Evolutionary conservation across 2,113 vertebrate genomes (phyloP), one percentile per base, ranked within the genome.

Genomic region (Pipra filicauda): DNA sequence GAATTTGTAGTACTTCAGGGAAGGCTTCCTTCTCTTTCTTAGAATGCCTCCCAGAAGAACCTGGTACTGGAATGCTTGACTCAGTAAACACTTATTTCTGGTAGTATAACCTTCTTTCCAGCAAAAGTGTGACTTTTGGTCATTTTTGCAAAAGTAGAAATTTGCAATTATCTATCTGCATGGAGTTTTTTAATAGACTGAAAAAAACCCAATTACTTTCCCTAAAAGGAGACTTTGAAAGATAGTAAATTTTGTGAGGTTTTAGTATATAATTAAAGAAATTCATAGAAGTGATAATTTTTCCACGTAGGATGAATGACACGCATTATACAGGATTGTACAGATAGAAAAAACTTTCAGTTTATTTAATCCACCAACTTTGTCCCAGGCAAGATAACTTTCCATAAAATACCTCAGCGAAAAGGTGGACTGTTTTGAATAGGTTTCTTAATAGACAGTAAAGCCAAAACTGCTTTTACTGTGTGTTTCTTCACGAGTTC

Each of bases 31-130:
- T 91, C 83, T 67, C 44, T 78, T 93, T 84, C 75, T 81, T 69
- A 72, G 76, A 44, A 64, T 30, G 86, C 44, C 72, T 93, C 85
- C 88, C 88, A 67, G 61, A 75, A 90, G 65, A 94, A 83, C 8
- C 49, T 71, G 44, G 48, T 57, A 84, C 22, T 77, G 66, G 52
- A 93, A 95, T 65, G 72, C 41, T 71, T 86, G 65, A 92, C 48
- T 92, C 70, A 89, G 69, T 86, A 89, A 88, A 93, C 52, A 51
- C 61, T 89, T 92, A 57, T 61, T 87, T 97, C 95, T 81, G 43
- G 55, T 67, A 71, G 19, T 5, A 55, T 23, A 86, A 67, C 22
- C 20, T 88, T 66, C 49, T 59, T 93, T 88, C 65, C 79, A 86
- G 59, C 6, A 71, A 74, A 88, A 67, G 51, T 12, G 15, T 80